A percentile compares a stretch with the other conserved stretches of the same genome.
phyloP scores from a whole-genome alignment of 1,140 invertebrate species.

The Battus philenor region DNA sequence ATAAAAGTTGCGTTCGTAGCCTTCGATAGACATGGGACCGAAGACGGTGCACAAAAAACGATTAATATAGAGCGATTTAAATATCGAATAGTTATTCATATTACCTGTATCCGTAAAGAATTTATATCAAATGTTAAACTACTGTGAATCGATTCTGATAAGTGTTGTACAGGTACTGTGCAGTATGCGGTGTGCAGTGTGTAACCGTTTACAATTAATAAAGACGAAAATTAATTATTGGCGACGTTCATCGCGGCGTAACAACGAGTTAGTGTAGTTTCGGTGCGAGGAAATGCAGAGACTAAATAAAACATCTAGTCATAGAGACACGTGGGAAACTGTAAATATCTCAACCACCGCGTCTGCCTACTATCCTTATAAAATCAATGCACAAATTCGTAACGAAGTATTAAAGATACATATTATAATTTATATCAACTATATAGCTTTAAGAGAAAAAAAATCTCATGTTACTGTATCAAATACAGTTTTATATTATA shows the following conservation, averaged over 20 bases:
- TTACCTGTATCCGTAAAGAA: not conserved
- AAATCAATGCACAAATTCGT: constrained; percentile 47
- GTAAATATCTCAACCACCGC: constrained; percentile 36
- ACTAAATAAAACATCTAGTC: constrained; percentile 42
- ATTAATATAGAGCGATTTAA: constrained; percentile 14
- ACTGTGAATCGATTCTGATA: too few relatives aligned
- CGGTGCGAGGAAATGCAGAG: constrained; percentile 18
- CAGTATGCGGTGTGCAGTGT: not conserved
- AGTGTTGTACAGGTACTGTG: too few relatives aligned
- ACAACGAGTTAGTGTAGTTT: constrained; percentile 13
- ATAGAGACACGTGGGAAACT: constrained; percentile 30
- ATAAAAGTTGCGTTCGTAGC: too few relatives aligned
- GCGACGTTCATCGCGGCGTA: not conserved
- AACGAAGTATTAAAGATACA: constrained; percentile 64
- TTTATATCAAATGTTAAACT: too few relatives aligned
- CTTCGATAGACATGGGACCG: too few relatives aligned
- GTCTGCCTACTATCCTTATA: constrained; percentile 10
- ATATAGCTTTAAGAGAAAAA: constrained; percentile 62
- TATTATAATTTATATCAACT: constrained; percentile 63
- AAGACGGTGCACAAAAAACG: constrained; percentile 21
- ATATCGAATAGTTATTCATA: not conserved
- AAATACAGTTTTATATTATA: constrained; percentile 56
- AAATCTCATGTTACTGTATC: constrained; percentile 58
- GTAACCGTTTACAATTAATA: not conserved
- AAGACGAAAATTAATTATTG: constrained; percentile 4